Evolutionary conservation across 2,888 invertebrate genomes (phyloP), one percentile per base, ranked within the genome.

Genomic region (Cephus sareptanus): DNA sequence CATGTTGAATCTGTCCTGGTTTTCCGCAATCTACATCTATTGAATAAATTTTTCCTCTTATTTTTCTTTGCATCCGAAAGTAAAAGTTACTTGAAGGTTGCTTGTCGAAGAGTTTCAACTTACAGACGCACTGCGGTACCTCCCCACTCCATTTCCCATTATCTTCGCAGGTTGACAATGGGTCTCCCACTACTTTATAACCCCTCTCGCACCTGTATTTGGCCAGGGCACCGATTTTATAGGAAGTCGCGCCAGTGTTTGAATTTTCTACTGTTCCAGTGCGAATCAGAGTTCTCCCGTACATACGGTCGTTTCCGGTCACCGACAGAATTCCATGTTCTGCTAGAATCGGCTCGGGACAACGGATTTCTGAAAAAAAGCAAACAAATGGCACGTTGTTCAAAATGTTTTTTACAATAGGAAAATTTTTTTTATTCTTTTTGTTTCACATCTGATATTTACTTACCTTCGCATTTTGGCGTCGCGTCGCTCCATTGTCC

Each of bases 141-240:
- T 94, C 94, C 0, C 97, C 97, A 87, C 96, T 97, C 97, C 97
- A 97, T 81, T 94, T 94, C 1, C 97, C 97, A 85, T 94, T 96
- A 83, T 97, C 97, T 87, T 96, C 96, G 89, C 97, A 97, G 0
- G 96, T 97, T 77, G 96, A 96, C 73, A 97, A 91, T 75, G 97
- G 96, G 88, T 96, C 96, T 0, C 97, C 98, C 1, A 96, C 92
- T 75, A 97, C 95, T 91, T 97, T 97, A 92, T 97, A 97, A 0
- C 98, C 98, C 78, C 97, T 92, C 89, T 97, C 97, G 88, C 98
- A 98, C 31, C 97, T 93, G 90, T 98, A 98, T 90, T 97, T 97
- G 1, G 96, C 96, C 31, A 97, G 92, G 0, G 97, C 96, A 0
- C 97, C 96, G 82, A 97, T 96, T 89, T 96, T 96, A 92, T 97